Evolutionary conservation across 2,888 invertebrate species (phyloP), one percentile per base, ranked within the genome.

Genomic region (Zaprionus lineosus): DNA sequence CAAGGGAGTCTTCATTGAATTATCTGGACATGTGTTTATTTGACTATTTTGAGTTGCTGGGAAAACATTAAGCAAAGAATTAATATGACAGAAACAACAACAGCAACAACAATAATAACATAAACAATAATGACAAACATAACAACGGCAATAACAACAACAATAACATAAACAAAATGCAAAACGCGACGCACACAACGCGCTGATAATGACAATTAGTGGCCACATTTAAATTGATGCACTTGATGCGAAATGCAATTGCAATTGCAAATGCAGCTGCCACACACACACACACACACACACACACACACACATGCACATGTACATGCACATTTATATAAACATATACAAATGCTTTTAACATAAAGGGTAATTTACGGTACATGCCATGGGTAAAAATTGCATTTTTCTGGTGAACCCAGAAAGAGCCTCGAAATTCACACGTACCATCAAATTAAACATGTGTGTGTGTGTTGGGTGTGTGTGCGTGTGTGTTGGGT

Each of bases 161-260:
- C 34, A 55, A 41, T 21, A 52, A 28, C 12, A 37, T 28, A 29
- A 36, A 39, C 7, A 21, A 46, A 15, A n/a, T n/a, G 62, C 70
- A 51, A 65, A n/a, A n/a, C n/a, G n/a, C n/a, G n/a, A n/a, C n/a
- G n/a, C n/a, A 56, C 50, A 56, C 68, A 69, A 72, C 43, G 70
- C 62, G 66, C 84, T 75, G 84, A 85, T 84, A 85, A 83, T 83
- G 82, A 83, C 85, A 83, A 85, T 83, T 83, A 83, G 82, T 85
- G 82, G 85, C 85, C 82, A 77, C 85, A 85, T 85, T 85, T 85
- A 83, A 83, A 85, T 83, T 83, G 77, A 85, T 83, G 84, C 73
- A 77, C 77, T 85, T 74, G 81, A 83, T 84, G 84, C 79, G 83
- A 75, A 84, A 81, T 81, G 77, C 66, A 73, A 76, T 79, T 70